phyloP scores from a whole-genome alignment of 1,140 invertebrate species.

The Teleogryllus occipitalis region DNA sequence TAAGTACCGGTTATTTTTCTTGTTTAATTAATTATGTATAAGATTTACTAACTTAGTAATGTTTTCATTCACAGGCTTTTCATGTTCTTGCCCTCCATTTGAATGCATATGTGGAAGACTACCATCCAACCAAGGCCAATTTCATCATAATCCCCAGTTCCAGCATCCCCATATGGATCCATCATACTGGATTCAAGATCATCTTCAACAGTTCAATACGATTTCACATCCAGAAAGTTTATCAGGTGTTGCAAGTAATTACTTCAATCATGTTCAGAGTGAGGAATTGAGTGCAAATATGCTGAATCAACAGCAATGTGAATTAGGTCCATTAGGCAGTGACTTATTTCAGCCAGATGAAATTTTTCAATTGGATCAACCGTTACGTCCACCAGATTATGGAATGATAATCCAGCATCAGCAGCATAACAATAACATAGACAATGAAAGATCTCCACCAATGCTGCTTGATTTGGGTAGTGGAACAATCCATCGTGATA shows the following conservation, averaged over 20 bases:
- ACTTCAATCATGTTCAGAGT: not conserved
- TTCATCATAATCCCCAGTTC: constrained; percentile 12
- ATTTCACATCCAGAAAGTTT: constrained; percentile 12
- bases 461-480: constrained; percentile 62
- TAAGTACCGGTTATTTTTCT: too few relatives aligned
- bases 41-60: not conserved
- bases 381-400: constrained; percentile 36
- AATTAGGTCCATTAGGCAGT: constrained; percentile 46
- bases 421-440: constrained; percentile 24
- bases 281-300: not conserved
- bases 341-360: constrained; percentile 70
- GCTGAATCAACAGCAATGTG: constrained; percentile 32
- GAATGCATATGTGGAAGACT: constrained; percentile 46
- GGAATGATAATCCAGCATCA: not conserved
- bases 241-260: constrained; percentile 24
- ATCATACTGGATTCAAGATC: constrained; percentile 25
- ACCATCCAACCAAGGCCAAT: constrained; percentile 31
- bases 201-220: constrained; percentile 19
- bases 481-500: constrained; percentile 27
- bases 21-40: not conserved
- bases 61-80: constrained; percentile 38
- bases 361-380: constrained; percentile 67
- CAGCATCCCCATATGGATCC: constrained; percentile 28
- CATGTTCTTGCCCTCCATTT: constrained; percentile 56
- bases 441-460: constrained; percentile 50